A percentile compares a stretch with the other conserved stretches of the same genome.
phyloP scores from a whole-genome alignment of 2,113 vertebrate species.

The Redunca redunca region DNA sequence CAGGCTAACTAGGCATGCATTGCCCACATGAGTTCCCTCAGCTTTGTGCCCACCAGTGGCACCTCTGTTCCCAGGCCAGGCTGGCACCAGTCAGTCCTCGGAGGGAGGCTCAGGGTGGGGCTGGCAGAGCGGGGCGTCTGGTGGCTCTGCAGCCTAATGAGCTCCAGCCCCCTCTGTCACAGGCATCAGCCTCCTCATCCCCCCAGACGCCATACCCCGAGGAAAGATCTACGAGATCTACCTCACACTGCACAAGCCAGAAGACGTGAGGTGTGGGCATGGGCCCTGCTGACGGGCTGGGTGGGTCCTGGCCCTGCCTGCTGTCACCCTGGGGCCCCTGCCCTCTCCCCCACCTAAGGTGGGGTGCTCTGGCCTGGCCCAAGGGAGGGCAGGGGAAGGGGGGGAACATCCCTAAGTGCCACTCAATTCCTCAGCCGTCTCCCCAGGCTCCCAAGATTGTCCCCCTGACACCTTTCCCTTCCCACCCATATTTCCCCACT shows the following conservation, averaged over 20 bases:
- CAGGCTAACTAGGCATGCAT: background rate
- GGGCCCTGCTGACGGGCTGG: background rate
- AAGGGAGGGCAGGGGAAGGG: background rate
- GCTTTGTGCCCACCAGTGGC: background rate
- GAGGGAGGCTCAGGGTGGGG: background rate
- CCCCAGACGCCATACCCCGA: slow-evolving; percentile 97
- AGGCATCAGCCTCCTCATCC: slow-evolving; percentile 98
- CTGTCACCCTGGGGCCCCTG: background rate
- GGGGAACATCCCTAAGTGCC: background rate
- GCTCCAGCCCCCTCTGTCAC: rapidly evolving
- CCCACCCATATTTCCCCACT: slow-evolving; percentile 57
- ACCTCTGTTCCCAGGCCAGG: background rate
- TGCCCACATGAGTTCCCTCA: background rate
- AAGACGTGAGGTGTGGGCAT: slow-evolving; percentile 95
- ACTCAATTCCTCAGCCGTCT: background rate
- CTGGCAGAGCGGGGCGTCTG: background rate
- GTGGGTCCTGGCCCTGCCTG: background rate
- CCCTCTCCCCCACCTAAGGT: background rate
- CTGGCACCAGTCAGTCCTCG: background rate
- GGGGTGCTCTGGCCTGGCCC: background rate
- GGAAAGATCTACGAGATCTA: slow-evolving; percentile 99
- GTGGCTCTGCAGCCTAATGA: background rate
- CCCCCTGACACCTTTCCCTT: slow-evolving; percentile 53
- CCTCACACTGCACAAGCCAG: slow-evolving; percentile 96
- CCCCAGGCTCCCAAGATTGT: background rate